Conservation (phyloP, 1,140 invertebrate genomes). For the Ceratosolen solmsi region DNA sequence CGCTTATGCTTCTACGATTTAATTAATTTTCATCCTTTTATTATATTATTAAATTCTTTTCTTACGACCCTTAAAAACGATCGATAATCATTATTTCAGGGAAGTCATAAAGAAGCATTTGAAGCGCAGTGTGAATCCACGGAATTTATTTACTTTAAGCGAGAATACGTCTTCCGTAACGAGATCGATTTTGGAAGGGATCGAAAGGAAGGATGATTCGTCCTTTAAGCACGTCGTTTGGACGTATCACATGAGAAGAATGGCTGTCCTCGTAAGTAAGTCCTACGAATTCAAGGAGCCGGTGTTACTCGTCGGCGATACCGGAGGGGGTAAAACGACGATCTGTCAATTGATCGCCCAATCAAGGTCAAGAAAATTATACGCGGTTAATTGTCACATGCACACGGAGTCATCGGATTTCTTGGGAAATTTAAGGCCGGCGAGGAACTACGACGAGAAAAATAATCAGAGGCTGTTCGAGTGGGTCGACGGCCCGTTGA, state of each 20-base stretch:
- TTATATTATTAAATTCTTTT: too few species aligned
- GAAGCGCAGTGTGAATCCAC: slow-evolving; percentile 82
- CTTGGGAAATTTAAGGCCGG: slow-evolving; percentile 94
- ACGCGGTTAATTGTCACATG: slow-evolving; percentile 97
- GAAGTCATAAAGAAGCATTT: slow-evolving; percentile 89
- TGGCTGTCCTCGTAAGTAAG: slow-evolving; percentile 93
- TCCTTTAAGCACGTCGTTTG: slow-evolving; percentile 90
- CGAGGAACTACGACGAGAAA: slow-evolving; percentile 78
- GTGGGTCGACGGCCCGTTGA: slow-evolving; percentile 97
- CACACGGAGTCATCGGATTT: slow-evolving; percentile 99
- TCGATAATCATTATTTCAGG: too few species aligned
- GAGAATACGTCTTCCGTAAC: slow-evolving; percentile 86
- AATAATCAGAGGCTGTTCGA: slow-evolving; percentile 87
- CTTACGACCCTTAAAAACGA: too few species aligned
- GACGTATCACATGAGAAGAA: slow-evolving; percentile 92
- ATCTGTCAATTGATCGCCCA: slow-evolving; percentile 91
- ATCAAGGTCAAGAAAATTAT: slow-evolving; percentile 79
- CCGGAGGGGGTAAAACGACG: slow-evolving; percentile 99
- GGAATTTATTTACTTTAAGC: slow-evolving; percentile 85
- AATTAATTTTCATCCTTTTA: too few species aligned
- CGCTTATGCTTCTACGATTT: too few species aligned
- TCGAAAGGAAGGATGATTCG: slow-evolving; percentile 74
- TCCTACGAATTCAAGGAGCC: slow-evolving; percentile 95
- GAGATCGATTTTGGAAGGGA: slow-evolving; percentile 79
- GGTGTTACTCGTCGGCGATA: slow-evolving; percentile 96